phyloP scores from a whole-genome alignment of 2,888 invertebrate species.

The Hipparchia semele region DNA sequence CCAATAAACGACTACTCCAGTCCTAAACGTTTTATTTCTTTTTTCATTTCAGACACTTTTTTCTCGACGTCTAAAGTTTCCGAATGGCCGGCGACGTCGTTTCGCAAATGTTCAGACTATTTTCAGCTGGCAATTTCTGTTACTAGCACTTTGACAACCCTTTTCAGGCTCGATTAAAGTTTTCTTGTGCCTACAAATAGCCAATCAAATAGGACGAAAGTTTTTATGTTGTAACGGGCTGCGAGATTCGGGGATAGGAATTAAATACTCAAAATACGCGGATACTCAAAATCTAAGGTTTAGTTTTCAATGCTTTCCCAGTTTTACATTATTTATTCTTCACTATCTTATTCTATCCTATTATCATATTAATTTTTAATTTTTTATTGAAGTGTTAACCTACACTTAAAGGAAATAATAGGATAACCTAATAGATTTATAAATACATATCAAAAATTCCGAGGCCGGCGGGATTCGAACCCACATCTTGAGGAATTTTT shows the following conservation, averaged over 20 bases:
- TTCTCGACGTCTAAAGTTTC: slow-evolving; percentile 22
- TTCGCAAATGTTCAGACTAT: slow-evolving; percentile 34
- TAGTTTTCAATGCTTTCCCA: too few relatives aligned
- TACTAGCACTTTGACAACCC: slow-evolving; percentile 23
- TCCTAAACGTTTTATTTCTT: slow-evolving; percentile 27
- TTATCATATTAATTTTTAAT: too few relatives aligned
- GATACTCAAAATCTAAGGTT: too few relatives aligned
- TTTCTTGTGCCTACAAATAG: slow-evolving; percentile 7
- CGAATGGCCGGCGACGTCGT: slow-evolving; percentile 28
- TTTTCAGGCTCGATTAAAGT: slow-evolving; percentile 21
- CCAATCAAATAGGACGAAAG: neutral
- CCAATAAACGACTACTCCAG: slow-evolving; percentile 15
- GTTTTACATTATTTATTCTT: too few relatives aligned
- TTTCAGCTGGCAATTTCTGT: slow-evolving; percentile 31
- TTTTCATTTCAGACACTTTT: slow-evolving; percentile 13
- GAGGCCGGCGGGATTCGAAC: too few relatives aligned
- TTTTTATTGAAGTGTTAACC: too few relatives aligned
- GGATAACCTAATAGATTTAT: too few relatives aligned
- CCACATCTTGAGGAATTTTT: too few relatives aligned
- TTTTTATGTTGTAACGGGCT: neutral
- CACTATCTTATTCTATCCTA: too few relatives aligned
- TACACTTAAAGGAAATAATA: too few relatives aligned
- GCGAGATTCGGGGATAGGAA: neutral
- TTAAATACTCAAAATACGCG: too few relatives aligned
- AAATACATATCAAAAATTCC: too few relatives aligned